These are phyloP conservation scores for Neolamprologus ventralis DNA, from an alignment of 2,113 vertebrate genomes.

Conservation along the genomic window DNA sequence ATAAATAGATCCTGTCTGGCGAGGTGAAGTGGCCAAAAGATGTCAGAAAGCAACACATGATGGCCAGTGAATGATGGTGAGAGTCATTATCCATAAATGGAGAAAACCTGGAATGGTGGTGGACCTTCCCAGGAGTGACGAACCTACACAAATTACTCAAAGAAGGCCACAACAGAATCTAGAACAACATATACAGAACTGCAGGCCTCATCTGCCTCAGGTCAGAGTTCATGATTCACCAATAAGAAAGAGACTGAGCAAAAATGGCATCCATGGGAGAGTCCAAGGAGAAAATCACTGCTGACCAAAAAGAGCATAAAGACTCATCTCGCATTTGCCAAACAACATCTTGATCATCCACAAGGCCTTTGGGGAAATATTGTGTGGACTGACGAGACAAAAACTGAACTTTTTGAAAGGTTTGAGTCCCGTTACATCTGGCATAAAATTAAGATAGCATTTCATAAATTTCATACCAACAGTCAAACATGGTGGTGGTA, in stretches of 20 bases:
- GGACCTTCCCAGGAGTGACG: not conserved
- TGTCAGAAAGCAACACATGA: not conserved
- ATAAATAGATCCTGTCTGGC: not conserved
- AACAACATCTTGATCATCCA: not conserved
- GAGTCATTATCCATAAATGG: not conserved
- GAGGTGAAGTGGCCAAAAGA: not conserved
- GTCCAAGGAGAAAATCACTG: not conserved
- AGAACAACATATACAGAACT: not conserved
- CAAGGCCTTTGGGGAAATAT: not conserved
- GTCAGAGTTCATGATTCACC: not conserved
- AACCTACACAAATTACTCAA: not conserved
- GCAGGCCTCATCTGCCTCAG: not conserved
- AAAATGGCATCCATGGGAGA: not conserved
- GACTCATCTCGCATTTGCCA: not conserved
- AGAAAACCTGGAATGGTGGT: not conserved
- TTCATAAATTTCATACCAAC: not conserved
- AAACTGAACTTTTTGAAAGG: not conserved
- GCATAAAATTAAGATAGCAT: not conserved
- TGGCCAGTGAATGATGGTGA: not conserved
- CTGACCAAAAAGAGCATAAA: not conserved
- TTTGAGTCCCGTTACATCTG: not conserved
- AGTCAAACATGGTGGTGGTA: not conserved
- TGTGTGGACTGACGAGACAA: not conserved
- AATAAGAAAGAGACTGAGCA: not conserved
- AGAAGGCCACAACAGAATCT: not conserved